phyloP scores from a whole-genome alignment of 2,113 vertebrate genomes.

The Neoarius graeffei region DNA sequence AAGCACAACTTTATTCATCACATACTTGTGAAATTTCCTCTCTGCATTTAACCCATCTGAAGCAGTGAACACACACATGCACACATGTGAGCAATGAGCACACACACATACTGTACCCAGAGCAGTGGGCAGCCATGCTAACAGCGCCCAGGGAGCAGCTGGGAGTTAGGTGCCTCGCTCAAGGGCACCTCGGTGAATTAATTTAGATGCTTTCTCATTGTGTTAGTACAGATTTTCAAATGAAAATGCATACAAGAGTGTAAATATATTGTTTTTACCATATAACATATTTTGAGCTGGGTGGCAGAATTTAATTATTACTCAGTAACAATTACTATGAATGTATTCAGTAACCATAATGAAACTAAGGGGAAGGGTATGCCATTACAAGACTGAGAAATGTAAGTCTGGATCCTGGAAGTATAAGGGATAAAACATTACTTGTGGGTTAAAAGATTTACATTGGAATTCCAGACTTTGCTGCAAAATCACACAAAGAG shows the following conservation, averaged over 20 bases:
- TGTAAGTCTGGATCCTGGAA: background rate
- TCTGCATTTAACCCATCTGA: too few relatives aligned
- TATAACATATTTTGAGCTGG: background rate
- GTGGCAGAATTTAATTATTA: background rate
- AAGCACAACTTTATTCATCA: too few relatives aligned
- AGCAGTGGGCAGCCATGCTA: too few relatives aligned
- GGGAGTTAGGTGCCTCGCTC: too few relatives aligned
- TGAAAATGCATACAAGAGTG: background rate
- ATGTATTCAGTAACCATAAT: background rate
- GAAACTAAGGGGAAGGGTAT: background rate
- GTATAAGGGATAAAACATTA: background rate
- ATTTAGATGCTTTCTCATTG: background rate
- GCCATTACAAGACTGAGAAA: background rate
- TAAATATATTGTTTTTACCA: conserved; percentile 14
- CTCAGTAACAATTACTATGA: background rate
- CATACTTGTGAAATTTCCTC: too few relatives aligned
- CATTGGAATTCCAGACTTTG: background rate
- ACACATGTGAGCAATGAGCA: too few relatives aligned
- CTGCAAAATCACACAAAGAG: background rate
- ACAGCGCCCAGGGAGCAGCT: too few relatives aligned
- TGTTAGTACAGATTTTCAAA: background rate
- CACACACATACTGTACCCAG: too few relatives aligned
- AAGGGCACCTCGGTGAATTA: background rate
- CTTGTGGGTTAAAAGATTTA: background rate
- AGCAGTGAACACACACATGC: too few relatives aligned